Evolutionary conservation across 2,888 invertebrate genomes (phyloP).

Genomic region (Spodoptera littoralis): DNA sequence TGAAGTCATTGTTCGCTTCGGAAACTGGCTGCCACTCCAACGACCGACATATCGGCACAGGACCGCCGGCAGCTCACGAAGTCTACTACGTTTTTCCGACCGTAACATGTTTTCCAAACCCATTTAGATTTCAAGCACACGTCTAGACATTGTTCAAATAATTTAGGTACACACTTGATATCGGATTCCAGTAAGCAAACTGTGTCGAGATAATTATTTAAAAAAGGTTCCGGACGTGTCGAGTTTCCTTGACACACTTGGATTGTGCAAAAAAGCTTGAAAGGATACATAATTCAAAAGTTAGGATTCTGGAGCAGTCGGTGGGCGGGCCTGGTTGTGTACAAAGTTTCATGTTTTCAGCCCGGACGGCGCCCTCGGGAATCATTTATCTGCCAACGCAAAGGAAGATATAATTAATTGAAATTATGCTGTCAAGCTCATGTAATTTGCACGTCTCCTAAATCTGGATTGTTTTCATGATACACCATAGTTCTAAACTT

Average conservation of each 20-base stretch:
- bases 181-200: conserved; percentile 19
- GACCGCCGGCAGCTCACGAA: conserved; percentile 29
- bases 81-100: conserved; percentile 40
- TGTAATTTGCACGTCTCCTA: conserved; percentile 62
- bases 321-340: conserved; percentile 72
- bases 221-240: conserved; percentile 58
- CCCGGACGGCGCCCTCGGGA: conserved; percentile 73
- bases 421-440: conserved; percentile 76
- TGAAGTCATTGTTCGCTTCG: conserved; percentile 78
- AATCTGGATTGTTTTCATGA: conserved; percentile 52
- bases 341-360: conserved; percentile 80
- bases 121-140: conserved; percentile 34
- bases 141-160: conserved; percentile 31
- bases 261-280: conserved; percentile 73
- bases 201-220: conserved; percentile 44
- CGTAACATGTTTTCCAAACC: conserved; percentile 31
- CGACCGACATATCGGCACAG: conserved; percentile 56
- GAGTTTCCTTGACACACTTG: conserved; percentile 65
- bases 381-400: conserved; percentile 79
- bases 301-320: conserved; percentile 65
- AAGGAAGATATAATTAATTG: conserved; percentile 82
- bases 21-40: conserved; percentile 69
- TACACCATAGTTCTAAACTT: conserved; percentile 20
- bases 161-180: conserved; percentile 20
- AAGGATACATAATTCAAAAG: conserved; percentile 81